Conservation (phyloP, 2,797 vertebrate species). For the Coregonus sp. region DNA sequence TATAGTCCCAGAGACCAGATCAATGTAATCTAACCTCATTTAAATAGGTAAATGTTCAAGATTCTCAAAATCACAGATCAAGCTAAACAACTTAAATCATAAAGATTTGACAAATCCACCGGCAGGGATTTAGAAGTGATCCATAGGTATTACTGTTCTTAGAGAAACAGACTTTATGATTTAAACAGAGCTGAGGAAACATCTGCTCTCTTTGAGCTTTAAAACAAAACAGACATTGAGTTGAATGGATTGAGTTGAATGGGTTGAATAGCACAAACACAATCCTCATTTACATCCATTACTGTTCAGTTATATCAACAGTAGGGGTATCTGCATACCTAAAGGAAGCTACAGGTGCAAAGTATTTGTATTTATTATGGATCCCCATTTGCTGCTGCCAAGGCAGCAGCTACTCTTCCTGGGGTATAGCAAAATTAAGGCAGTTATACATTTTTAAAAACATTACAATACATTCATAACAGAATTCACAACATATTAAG, state of each 20-base stretch:
- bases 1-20: not conserved
- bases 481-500: too few species aligned
- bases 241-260: not conserved
- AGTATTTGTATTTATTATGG: too few species aligned
- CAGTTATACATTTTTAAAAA: too few species aligned
- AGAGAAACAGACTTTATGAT: not conserved
- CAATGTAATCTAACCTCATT: not conserved
- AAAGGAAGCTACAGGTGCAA: too few species aligned
- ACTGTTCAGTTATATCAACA: too few species aligned
- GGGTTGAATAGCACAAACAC: not conserved
- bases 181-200: not conserved
- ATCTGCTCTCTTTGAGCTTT: not conserved
- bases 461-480: too few species aligned
- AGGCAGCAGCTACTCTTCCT: too few species aligned
- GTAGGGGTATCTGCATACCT: too few species aligned
- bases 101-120: not conserved
- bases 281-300: too few species aligned
- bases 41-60: not conserved
- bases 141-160: not conserved
- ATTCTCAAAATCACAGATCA: not conserved
- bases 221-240: not conserved
- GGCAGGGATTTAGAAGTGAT: not conserved
- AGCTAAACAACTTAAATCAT: not conserved
- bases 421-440: too few species aligned
- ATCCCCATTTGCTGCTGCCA: too few species aligned